These are phyloP conservation scores for Ochotona princeps DNA, from an alignment of 2,113 vertebrate species.

Conservation along the genomic window DNA sequence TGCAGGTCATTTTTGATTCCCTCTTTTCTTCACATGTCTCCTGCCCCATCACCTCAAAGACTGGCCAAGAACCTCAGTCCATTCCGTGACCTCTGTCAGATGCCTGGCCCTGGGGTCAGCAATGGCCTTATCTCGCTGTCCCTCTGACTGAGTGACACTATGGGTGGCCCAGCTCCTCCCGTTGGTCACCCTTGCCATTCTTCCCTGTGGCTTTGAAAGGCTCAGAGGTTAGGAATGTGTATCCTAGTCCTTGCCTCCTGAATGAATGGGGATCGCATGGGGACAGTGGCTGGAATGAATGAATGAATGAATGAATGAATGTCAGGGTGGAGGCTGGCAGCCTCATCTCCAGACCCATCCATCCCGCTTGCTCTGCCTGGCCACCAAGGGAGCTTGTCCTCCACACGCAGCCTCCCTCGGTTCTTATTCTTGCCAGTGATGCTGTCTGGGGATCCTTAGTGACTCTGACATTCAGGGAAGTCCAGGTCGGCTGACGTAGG, in stretches of 20 bases:
- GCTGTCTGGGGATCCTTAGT: background rate
- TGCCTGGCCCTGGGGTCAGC: background rate
- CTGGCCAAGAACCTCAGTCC: background rate
- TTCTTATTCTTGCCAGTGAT: background rate
- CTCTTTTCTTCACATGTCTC: background rate
- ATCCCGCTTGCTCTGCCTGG: background rate
- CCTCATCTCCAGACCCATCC: background rate
- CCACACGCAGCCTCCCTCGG: background rate
- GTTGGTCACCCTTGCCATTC: background rate
- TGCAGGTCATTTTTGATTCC: background rate
- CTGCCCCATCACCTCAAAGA: background rate
- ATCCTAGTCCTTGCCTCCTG: background rate
- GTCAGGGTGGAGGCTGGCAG: background rate
- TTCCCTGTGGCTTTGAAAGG: background rate
- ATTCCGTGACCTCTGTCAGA: background rate
- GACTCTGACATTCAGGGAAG: background rate
- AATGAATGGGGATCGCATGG: background rate
- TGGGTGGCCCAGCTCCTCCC: background rate
- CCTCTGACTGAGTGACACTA: background rate
- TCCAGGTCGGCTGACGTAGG: background rate
- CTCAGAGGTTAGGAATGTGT: background rate
- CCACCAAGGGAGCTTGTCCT: background rate
- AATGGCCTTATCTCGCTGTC: background rate
- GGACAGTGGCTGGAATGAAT: background rate
- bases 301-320: background rate